Percentiles rank a stretch among this genome's conserved stretches.
These are phyloP conservation scores for Tauraco hartlaubi DNA, from an alignment of 2,797 vertebrate species.

Conservation along the genomic window DNA sequence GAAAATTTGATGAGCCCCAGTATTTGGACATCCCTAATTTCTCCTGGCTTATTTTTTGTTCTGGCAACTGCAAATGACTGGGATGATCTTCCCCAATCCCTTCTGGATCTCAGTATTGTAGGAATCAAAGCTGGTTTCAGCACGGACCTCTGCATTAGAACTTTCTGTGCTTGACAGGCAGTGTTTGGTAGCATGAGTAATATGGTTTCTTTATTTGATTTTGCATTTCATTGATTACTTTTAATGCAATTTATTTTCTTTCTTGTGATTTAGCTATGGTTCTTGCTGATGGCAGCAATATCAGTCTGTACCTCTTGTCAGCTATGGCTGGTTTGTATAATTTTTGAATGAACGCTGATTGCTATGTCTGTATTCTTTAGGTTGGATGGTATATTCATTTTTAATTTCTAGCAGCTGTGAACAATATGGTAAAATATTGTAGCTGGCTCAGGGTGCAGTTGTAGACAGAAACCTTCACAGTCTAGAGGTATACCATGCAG, in stretches of 20 bases:
- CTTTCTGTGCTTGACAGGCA: background rate
- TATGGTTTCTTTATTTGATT: constrained; percentile 26
- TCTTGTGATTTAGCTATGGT: constrained; percentile 9
- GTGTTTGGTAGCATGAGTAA: background rate
- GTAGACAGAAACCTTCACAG: background rate
- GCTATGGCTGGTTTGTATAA: background rate
- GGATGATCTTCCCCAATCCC: background rate
- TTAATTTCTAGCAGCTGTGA: background rate
- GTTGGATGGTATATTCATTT: background rate
- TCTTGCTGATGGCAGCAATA: constrained; percentile 36
- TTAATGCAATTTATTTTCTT: constrained; percentile 37
- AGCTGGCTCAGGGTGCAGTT: background rate
- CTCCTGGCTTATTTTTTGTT: background rate
- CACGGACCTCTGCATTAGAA: background rate
- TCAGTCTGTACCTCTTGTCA: background rate
- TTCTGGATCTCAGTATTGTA: background rate
- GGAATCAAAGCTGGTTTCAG: background rate
- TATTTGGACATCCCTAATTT: background rate
- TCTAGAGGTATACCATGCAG: background rate
- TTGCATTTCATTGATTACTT: constrained; percentile 4
- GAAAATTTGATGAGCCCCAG: background rate
- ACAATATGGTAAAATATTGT: background rate
- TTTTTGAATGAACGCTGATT: background rate
- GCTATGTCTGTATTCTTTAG: background rate
- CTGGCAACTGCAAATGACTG: background rate